Conservation (phyloP, 2,113 vertebrate species). For the Hippocampus guttulatus region DNA sequence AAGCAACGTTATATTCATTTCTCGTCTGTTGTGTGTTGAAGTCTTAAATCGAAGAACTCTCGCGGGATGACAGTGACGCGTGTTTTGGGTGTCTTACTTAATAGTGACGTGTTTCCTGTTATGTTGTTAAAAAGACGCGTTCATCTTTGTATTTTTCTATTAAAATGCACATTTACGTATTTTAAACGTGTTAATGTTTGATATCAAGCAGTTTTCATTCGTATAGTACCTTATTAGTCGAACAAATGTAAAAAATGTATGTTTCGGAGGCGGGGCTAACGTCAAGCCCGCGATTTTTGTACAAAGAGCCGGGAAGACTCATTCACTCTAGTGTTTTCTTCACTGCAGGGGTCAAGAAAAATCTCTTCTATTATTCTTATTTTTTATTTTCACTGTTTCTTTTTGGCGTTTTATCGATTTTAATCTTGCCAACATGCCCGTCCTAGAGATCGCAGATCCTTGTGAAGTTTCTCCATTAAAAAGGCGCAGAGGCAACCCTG, state of each 20-base stretch:
- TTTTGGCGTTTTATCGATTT: neutral
- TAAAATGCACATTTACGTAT: rapidly evolving
- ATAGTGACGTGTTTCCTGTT: neutral
- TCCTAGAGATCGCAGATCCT: slow-evolving; percentile 51
- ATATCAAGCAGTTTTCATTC: neutral
- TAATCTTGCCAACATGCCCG: slow-evolving; percentile 74
- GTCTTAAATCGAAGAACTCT: neutral
- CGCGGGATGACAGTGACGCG: slow-evolving; percentile 18
- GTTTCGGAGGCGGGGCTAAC: slow-evolving; percentile 18
- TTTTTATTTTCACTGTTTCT: neutral
- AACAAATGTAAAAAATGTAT: neutral
- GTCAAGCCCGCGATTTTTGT: neutral
- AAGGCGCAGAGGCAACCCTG: slow-evolving; percentile 40
- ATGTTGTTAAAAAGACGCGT: neutral
- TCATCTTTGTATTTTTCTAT: too few relatives aligned
- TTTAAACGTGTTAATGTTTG: rapidly evolving
- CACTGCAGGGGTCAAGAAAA: neutral
- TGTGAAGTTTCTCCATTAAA: slow-evolving; percentile 69
- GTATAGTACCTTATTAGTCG: neutral
- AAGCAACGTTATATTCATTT: neutral
- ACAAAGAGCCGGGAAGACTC: neutral
- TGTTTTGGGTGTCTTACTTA: neutral
- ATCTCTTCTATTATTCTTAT: neutral
- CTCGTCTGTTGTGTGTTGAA: too few relatives aligned
- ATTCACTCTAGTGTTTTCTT: neutral